Percentiles rank a stretch among this genome's conserved stretches.
Conservation (phyloP, 1,140 invertebrate species). For the Chironomus tepperi region DNA sequence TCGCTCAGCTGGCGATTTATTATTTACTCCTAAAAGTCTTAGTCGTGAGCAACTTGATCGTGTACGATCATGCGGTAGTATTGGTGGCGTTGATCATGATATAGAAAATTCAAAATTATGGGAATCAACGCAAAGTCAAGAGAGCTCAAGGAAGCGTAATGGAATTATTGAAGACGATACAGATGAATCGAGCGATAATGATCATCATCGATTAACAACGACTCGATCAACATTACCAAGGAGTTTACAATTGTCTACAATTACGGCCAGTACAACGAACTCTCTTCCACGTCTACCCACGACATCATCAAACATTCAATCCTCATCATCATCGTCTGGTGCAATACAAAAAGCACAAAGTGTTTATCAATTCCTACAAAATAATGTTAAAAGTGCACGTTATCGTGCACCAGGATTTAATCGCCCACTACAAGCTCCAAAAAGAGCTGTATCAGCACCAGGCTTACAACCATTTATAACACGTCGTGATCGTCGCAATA, state of each 20-base stretch:
- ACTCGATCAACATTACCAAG: slow-evolving; percentile 53
- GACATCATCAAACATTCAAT: slow-evolving; percentile 44
- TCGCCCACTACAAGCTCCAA: slow-evolving; percentile 44
- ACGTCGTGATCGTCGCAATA: slow-evolving; percentile 45
- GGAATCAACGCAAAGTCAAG: slow-evolving; percentile 34
- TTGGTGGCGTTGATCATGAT: slow-evolving; percentile 51
- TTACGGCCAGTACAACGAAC: slow-evolving; percentile 53
- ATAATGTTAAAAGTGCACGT: slow-evolving; percentile 69
- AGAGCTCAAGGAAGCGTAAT: slow-evolving; percentile 40
- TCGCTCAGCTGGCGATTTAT: slow-evolving; percentile 65
- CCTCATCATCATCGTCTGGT: slow-evolving; percentile 42
- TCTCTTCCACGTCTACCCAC: slow-evolving; percentile 64
- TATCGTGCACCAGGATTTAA: slow-evolving; percentile 75
- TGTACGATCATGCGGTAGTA: slow-evolving; percentile 72
- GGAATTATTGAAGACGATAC: slow-evolving; percentile 61
- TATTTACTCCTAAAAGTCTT: slow-evolving; percentile 65
- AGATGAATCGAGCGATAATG: slow-evolving; percentile 51
- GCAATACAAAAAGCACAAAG: slow-evolving; percentile 61
- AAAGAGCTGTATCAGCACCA: slow-evolving; percentile 60
- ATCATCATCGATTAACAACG: slow-evolving; percentile 55
- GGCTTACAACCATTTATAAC: slow-evolving; percentile 53
- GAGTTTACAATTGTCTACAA: slow-evolving; percentile 48
- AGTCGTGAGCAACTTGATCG: slow-evolving; percentile 63
- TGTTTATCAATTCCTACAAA: slow-evolving; percentile 51
- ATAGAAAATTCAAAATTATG: slow-evolving; percentile 41